Evolutionary conservation across 2,797 vertebrate species (phyloP), one percentile per base, ranked within the genome.

Genomic region (Lophura swinhoii): DNA sequence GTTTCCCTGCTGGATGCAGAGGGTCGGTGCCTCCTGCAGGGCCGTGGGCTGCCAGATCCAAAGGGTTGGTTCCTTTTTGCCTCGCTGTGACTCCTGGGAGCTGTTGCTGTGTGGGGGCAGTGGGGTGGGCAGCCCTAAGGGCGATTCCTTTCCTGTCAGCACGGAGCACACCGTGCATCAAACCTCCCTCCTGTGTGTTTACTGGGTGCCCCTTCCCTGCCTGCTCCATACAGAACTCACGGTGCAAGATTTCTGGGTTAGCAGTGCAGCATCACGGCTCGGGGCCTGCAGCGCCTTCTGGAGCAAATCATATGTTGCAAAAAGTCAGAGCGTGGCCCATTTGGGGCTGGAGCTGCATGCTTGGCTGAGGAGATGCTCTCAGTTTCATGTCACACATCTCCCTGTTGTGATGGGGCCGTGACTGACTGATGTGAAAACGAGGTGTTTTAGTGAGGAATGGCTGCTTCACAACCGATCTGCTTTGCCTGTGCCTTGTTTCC

Each of bases 1-100:
- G 10, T 28, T 85, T 93, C 70, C 75, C 63, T 31, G 59, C 56
- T 51, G 78, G 12, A 72, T 88, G 64, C 3, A 80, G 88, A 71
- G 84, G n/a, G 31, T 76, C 58, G 0, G 75, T 44, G n/a, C 41
- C 79, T 68, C 69, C 2, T 24, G n/a, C 44, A 60, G 39, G 33
- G 64, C 60, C 24, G 39, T 0, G 23, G 73, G 70, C 56, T 70
- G 78, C 81, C 72, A 75, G 41, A 72, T 63, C 66, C 39, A 3
- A 69, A 8, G 1, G 3, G 66, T 84, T 49, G 7, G n/a, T 67
- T 69, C 75, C 39, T 90, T 39, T 41, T 18, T 1, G 51, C 64
- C 58, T 56, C 26, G 3, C 2, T 9, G 10, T 43, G 59, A 18
- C 88, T 72, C 66, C 58, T 84, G 91, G 83, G 39, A 79, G 21